Percentiles rank a stretch among this genome's conserved stretches.
Evolutionary conservation across 2,888 invertebrate genomes (phyloP).

Genomic region (Sinopyrophorus schimmeli): DNA sequence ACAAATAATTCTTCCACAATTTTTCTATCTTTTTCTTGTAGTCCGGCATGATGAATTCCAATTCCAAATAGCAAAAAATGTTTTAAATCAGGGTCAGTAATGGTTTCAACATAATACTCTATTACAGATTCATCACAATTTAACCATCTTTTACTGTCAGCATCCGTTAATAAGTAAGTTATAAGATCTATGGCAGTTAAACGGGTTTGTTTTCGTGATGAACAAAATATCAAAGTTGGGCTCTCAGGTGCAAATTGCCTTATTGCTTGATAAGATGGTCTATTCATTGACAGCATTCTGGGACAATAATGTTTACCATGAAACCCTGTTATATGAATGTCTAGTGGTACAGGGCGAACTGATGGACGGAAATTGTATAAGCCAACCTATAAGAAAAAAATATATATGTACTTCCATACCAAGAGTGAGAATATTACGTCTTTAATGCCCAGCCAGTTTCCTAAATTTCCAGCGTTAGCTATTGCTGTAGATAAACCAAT

Average conservation of each 20-base stretch:
- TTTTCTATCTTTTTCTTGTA: constrained; percentile 89
- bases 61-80: constrained; percentile 95
- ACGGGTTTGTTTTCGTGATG: constrained; percentile 94
- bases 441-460: constrained; percentile 92
- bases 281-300: constrained; percentile 99
- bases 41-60: constrained; percentile 97
- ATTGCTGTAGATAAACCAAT: constrained; percentile 96
- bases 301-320: constrained; percentile 99
- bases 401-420: constrained; percentile 1
- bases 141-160: constrained; percentile 93
- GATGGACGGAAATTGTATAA: constrained; percentile 97
- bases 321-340: constrained; percentile 84
- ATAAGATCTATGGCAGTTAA: constrained; percentile 95
- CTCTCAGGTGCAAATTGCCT: constrained; percentile 88
- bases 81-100: constrained; percentile 88
- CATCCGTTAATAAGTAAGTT: constrained; percentile 86
- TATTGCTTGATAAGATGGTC: constrained; percentile 95
- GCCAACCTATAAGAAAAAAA: constrained; percentile 66
- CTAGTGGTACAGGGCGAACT: constrained; percentile 95
- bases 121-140: constrained; percentile 85
- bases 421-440: constrained; percentile 43
- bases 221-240: constrained; percentile 92
- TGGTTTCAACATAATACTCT: constrained; percentile 70
- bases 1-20: constrained; percentile 93
- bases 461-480: constrained; percentile 95